Evolutionary conservation across 2,797 vertebrate species (phyloP), one percentile per base, ranked within the genome.

Genomic region (Pristis pectinata): DNA sequence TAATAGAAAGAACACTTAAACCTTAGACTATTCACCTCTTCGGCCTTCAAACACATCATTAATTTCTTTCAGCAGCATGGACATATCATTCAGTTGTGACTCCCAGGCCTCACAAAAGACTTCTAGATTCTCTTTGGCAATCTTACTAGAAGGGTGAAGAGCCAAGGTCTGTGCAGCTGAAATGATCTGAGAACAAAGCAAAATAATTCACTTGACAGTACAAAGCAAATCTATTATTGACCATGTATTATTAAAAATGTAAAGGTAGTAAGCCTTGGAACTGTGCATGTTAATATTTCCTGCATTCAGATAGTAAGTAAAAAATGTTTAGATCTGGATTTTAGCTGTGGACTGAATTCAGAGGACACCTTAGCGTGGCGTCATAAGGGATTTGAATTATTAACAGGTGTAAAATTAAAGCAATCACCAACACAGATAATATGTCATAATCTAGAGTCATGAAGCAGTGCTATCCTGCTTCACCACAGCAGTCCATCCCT

Each of bases 91-190:
- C 95, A 99, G 97, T 96, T 99, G 99, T 0, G 99, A 99, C 96
- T 99, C 99, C 99, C 99, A 99, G 94, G 99, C 98, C 97, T 99
- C 99, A 4, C 99, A 99, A 97, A 99, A 99, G 72, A 99, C 99
- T 93, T 99, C 99, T 95, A 99, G 97, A 96, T 99, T 99, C 97
- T 99, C 99, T 97, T 99, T 99, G 53, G 99, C 99, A 74, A 99
- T 99, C 97, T 99, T 99, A 96, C 99, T 99, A 95, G 98, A 98
- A 0, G 99, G 99, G 96, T 99, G 99, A 24, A 99, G 97, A 34
- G 99, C 98, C 96, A 99, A 95, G 0, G 99, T 99, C 97, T 99
- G 98, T 94, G 98, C 98, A 82, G 99, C 99, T 2, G 99, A 99
- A 96, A 99, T 98, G 95, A 99, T 99, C 99, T 99, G 96, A 95